These are phyloP conservation scores for Antrozous pallidus DNA, from an alignment of 2,797 vertebrate species.

Conservation along the genomic window DNA sequence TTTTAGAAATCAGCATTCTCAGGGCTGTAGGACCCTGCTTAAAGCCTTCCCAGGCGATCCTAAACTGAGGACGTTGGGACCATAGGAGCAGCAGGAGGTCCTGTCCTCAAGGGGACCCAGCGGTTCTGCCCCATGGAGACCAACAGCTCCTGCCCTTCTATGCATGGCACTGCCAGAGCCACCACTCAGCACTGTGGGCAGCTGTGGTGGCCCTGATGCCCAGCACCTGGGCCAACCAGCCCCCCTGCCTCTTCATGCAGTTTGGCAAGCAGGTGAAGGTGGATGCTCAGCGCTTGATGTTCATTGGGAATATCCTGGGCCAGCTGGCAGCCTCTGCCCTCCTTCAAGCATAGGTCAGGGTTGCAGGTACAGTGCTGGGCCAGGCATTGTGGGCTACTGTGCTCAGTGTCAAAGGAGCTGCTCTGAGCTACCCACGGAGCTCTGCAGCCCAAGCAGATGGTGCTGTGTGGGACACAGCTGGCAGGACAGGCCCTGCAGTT, in stretches of 20 bases:
- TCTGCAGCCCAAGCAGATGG: slow-evolving; percentile 81
- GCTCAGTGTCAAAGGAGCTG: slow-evolving; percentile 90
- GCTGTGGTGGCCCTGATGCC: slow-evolving; percentile 89
- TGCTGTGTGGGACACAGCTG: slow-evolving; percentile 88
- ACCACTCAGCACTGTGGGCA: slow-evolving; percentile 88
- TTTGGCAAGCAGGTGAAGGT: slow-evolving; percentile 91
- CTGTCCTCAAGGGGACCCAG: slow-evolving; percentile 70
- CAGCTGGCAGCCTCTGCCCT: slow-evolving; percentile 88
- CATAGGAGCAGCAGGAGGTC: neutral
- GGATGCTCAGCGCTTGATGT: slow-evolving; percentile 92
- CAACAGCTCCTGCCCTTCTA: slow-evolving; percentile 92
- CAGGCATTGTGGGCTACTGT: slow-evolving; percentile 90
- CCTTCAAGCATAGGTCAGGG: slow-evolving; percentile 88
- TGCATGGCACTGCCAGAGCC: slow-evolving; percentile 89
- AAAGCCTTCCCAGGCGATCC: neutral
- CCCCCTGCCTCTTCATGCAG: slow-evolving; percentile 89
- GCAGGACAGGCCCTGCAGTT: slow-evolving; percentile 90
- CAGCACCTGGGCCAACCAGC: slow-evolving; percentile 89
- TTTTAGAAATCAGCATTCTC: neutral
- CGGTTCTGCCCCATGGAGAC: slow-evolving; percentile 86
- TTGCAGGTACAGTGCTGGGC: slow-evolving; percentile 87
- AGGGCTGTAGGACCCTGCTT: neutral
- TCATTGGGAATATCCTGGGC: slow-evolving; percentile 91
- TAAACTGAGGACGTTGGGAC: neutral
- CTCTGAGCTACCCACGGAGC: too few species aligned